Base-by-base conservation (phyloP, 2,113 vertebrate species). In the Myxocyprinus asiaticus region DNA sequence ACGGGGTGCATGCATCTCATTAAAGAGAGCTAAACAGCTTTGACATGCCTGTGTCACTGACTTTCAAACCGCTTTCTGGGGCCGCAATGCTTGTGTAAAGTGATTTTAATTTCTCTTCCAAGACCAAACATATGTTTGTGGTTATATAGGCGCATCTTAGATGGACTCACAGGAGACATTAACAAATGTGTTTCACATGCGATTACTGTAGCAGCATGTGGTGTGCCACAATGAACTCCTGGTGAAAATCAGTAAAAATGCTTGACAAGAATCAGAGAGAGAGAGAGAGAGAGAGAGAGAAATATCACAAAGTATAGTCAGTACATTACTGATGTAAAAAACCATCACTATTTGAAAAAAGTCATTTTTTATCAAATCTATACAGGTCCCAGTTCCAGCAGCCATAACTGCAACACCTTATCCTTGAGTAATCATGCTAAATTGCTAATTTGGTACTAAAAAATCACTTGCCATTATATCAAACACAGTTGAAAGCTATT, bases 1-100 rank as follows among this genome's bases (percentile, higher is more conserved):
- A 80, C 53, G 65, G 78, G 78, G 67, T 66, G 76, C 67, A 71
- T 75, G 67, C n/a, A n/a, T n/a, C n/a, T n/a, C 78, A 85, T 81
- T 85, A 84, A 51, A 53, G 70, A 75, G 65, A 51, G 56, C 48
- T 84, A 82, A 80, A 74, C 66, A 75, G 78, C 76, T 72, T 66
- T 67, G 79, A 82, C 70, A 76, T 63, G 72, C 64, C 45, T 63
- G 48, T 63, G 75, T 67, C 53, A 81, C 15, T 56, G 22, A 79
- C 67, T 78, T 79, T 73, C 76, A 68, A 15, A 42, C 42, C 48
- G 11, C 63, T 67, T 67, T 81, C 55, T 79, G 56, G 75, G 71
- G 62, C 62, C 53, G 22, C 15, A 33, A 67, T 72, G 42, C 42
- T 47, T 42, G 48, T 48, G 55, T 48, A 55, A 59, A 63, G 50